Base-by-base conservation (phyloP, 1,140 invertebrate species). In the Zaprionus kolodkinae region DNA sequence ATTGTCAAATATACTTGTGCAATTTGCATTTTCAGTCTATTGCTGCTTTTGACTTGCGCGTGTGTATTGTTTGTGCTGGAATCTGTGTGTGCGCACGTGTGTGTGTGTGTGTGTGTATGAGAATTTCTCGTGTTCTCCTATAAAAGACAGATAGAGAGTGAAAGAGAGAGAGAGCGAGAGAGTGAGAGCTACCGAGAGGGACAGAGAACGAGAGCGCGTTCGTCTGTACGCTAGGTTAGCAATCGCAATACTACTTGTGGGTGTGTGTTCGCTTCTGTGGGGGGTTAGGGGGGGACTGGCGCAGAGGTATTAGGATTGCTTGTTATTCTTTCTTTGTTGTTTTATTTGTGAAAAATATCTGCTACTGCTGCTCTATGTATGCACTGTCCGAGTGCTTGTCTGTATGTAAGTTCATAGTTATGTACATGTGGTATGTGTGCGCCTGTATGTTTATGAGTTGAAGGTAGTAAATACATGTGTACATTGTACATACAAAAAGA, bases 251-350 rank as follows among this genome's bases (percentile, higher is more conserved):
- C 60, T 70, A 43, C 35, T 50, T 72, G 78, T 85, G 79, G 65
- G 65, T 71, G 59, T 60, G 57, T 52, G 48, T 12, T 36, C 13
- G 71, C 70, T 76, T 62, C 50, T 69, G 57, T 57, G 57, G 62
- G 57, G 62, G 55, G 59, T 0, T 50, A 17, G 17, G 45, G 17
- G 45, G 17, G 45, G 45, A 56, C 35, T 59, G 48, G 61, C 55
- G 73, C 68, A 61, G 62, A 69, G 79, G 70, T 75, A 79, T 64
- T 72, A 85, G 81, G 76, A 81, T 85, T 86, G 71, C 81, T 85
- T 85, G 81, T 85, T 85, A 75, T 85, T 86, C 74, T 85, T 80
- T 85, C 81, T 85, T 78, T 85, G 81, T 85, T 85, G 81, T 85
- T 85, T 85, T 85, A 85, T 85, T 84, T 85, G 74, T 85, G 81